Conservation (phyloP, 2,888 invertebrate species). For the Drosophila eohydei region DNA sequence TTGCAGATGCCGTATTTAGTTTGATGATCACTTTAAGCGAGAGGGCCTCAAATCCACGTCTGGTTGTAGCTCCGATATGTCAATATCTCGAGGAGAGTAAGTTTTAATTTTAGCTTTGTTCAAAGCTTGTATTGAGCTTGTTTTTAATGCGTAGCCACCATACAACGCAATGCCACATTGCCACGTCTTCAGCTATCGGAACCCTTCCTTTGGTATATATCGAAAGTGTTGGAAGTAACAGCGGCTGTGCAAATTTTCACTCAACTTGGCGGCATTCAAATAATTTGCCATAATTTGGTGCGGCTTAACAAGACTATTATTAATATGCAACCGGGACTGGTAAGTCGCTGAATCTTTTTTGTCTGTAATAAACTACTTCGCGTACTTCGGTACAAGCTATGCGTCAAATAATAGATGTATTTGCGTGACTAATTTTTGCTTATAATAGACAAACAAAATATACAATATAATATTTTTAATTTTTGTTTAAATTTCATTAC, state of each 20-base stretch:
- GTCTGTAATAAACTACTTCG: background rate
- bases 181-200: constrained; percentile 89
- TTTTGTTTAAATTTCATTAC: background rate
- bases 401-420: background rate
- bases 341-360: constrained; percentile 79
- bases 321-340: constrained; percentile 89
- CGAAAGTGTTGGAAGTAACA: constrained; percentile 91
- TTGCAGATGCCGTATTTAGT: constrained; percentile 95
- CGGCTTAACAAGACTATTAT: constrained; percentile 90
- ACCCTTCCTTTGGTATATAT: constrained; percentile 93
- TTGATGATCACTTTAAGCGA: constrained; percentile 91
- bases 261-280: constrained; percentile 90
- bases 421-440: background rate
- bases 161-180: constrained; percentile 80
- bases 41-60: constrained; percentile 90
- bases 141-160: constrained; percentile 70
- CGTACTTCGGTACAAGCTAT: no score
- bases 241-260: constrained; percentile 91
- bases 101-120: constrained; percentile 17
- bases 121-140: no score
- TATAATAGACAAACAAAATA: background rate
- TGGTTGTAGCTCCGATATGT: constrained; percentile 92
- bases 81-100: constrained; percentile 87
- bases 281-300: constrained; percentile 92
- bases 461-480: background rate